Percentiles rank a stretch among this genome's conserved stretches.
These are phyloP conservation scores for Antennarius maculatus DNA, from an alignment of 2,797 vertebrate genomes.

Conservation along the genomic window DNA sequence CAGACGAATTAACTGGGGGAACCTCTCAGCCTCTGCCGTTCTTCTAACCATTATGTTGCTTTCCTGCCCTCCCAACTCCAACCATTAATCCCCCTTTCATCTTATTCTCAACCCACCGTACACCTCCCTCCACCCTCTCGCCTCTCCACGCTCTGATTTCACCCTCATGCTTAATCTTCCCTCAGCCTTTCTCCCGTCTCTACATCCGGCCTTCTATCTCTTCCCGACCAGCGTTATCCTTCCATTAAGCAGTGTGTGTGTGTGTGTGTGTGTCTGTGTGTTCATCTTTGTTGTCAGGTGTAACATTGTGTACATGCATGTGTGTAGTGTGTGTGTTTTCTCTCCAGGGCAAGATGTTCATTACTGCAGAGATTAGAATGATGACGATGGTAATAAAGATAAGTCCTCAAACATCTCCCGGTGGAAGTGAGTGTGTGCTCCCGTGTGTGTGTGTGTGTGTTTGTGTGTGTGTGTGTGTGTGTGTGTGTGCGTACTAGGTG, in stretches of 20 bases:
- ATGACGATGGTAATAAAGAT: slow-evolving; percentile 56
- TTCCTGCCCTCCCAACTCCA: slow-evolving; percentile 45
- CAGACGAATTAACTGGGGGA: slow-evolving; percentile 41
- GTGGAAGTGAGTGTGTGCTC: background rate
- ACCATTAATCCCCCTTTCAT: slow-evolving; percentile 51
- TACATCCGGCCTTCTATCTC: slow-evolving; percentile 40
- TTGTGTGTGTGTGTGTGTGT: slow-evolving; percentile 5
- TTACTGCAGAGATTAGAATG: slow-evolving; percentile 57
- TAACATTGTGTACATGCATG: background rate
- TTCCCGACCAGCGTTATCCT: slow-evolving; percentile 29
- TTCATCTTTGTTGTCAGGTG: slow-evolving; percentile 27
- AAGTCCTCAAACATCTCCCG: slow-evolving; percentile 46
- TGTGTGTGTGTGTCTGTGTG: slow-evolving; percentile 21
- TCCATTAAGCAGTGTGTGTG: slow-evolving; percentile 32
- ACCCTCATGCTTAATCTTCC: slow-evolving; percentile 37
- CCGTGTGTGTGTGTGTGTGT: background rate
- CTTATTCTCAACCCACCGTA: slow-evolving; percentile 24
- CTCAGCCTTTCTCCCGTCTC: slow-evolving; percentile 35
- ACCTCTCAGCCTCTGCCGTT: slow-evolving; percentile 24
- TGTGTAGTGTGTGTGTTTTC: slow-evolving; percentile 3
- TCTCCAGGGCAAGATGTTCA: slow-evolving; percentile 45
- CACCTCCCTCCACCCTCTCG: slow-evolving; percentile 17
- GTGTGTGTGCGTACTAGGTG: slow-evolving; percentile 14
- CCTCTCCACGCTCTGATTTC: slow-evolving; percentile 31
- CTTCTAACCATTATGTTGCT: slow-evolving; percentile 13